Conservation (phyloP, 2,797 vertebrate species). For the Hoplostethus mediterraneus region DNA sequence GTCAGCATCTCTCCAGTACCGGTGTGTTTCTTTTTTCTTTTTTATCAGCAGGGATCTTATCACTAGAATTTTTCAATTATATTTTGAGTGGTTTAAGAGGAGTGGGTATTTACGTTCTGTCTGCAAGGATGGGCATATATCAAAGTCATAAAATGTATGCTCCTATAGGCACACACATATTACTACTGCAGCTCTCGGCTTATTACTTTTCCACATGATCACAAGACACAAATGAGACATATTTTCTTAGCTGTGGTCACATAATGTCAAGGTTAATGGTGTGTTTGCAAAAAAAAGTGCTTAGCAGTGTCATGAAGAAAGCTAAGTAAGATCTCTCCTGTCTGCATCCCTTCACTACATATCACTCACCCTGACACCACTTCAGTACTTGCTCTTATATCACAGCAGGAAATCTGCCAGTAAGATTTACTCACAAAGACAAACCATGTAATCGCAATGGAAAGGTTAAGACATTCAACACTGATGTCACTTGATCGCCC, state of each 20-base stretch:
- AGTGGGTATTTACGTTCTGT: too few relatives aligned
- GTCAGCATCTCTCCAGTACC: not conserved
- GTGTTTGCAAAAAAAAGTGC: not conserved
- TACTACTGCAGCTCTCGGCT: too few relatives aligned
- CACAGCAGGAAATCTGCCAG: too few relatives aligned
- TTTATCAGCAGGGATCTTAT: conserved; percentile 1
- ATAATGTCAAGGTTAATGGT: not conserved
- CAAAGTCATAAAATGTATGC: too few relatives aligned
- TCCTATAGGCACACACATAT: too few relatives aligned
- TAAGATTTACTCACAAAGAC: too few relatives aligned
- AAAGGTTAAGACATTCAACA: not conserved
- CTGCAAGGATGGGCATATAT: too few relatives aligned
- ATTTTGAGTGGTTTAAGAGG: not conserved
- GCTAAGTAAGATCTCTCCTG: not conserved
- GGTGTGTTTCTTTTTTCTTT: not conserved
- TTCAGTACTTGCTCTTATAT: not conserved
- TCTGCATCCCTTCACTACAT: not conserved
- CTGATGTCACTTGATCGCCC: not conserved
- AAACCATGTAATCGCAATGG: too few relatives aligned
- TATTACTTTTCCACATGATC: too few relatives aligned
- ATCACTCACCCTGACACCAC: conserved; percentile 22
- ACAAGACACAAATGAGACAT: too few relatives aligned
- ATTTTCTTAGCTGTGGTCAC: too few relatives aligned
- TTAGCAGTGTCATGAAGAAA: too few relatives aligned
- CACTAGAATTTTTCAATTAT: not conserved